phyloP scores from a whole-genome alignment of 2,888 invertebrate genomes.

The Troides oblongomaculatus region DNA sequence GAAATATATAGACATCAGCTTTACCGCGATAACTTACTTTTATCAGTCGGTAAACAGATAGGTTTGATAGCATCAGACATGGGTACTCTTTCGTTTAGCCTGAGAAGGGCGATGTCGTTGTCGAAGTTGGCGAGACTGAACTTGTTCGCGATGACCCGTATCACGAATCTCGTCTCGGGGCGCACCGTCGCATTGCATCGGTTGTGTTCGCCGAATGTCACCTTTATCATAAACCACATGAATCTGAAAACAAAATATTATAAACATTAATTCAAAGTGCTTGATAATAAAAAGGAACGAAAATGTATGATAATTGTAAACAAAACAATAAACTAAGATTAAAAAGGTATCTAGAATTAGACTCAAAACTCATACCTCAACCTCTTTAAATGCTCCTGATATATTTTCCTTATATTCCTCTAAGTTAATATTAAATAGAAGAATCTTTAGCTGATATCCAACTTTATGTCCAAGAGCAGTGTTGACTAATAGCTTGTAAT shows the following conservation, averaged over 20 bases:
- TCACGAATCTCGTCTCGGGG: constrained; percentile 89
- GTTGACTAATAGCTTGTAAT: too few species aligned
- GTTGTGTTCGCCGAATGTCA: constrained; percentile 93
- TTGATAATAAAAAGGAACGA: background rate
- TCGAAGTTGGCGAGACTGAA: constrained; percentile 93
- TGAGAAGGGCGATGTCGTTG: constrained; percentile 90
- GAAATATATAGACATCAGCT: background rate
- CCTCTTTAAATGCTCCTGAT: too few species aligned
- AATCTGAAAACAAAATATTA: constrained; percentile 78
- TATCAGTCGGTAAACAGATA: constrained; percentile 85
- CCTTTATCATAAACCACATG: constrained; percentile 96
- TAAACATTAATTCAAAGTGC: background rate
- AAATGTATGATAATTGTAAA: too few species aligned
- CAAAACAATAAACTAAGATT: too few species aligned
- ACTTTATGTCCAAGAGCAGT: too few species aligned
- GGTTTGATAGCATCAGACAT: constrained; percentile 89
- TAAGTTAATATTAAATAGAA: too few species aligned
- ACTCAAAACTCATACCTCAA: too few species aligned
- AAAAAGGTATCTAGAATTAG: too few species aligned
- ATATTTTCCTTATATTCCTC: too few species aligned
- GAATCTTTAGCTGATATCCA: too few species aligned
- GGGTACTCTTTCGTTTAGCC: constrained; percentile 89
- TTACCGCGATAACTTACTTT: constrained; percentile 68
- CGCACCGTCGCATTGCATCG: constrained; percentile 86
- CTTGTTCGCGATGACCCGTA: constrained; percentile 87